Evolutionary conservation across 1,140 invertebrate genomes (phyloP), one percentile per base, ranked within the genome.

Genomic region (Musca domestica): DNA sequence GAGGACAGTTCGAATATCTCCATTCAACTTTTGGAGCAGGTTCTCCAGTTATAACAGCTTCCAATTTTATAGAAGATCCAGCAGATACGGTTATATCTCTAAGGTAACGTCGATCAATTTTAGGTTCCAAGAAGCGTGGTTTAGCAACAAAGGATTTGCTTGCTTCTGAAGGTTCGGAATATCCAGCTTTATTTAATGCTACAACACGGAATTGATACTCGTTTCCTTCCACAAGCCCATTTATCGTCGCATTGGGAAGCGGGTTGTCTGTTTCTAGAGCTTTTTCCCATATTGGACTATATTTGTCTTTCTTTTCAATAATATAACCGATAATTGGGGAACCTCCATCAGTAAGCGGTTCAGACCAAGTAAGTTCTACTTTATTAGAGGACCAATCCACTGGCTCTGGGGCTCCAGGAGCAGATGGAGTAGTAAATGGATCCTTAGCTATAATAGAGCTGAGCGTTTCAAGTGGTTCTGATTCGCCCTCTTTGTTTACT

Each of bases 201-300:
- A 94, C 93, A 3, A 99, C 92, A n/a, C 97, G 89, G 89, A 99
- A 99, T 82, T 99, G 95, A 81, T 99, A 99, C 81, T 98, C 95
- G 78, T 96, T 95, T 52, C 96, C 96, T 86, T 98, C 96, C 72
- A 96, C 92, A 3, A 99, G 83, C 66, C 95, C 95, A 71, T 90
- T 91, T 2, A 96, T 88, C 49, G 88, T 87, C 46, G 88, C 93
- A 71, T 88, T 87, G 0, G 91, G 91, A 15, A 86, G 85, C 4
- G 90, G 85, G 20, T 85, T 86, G 68, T 90, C 89, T 0, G 91
- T 93, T 83, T 96, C 94, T 22, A 91, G 74, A 41, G 92, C 93
- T 79, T 95, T 94, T 82, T 96, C 92, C 95, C 95, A 94, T 74
- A 95, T 89, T 47, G 89, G 91, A 73, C 92, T 94, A 85, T 96